Evolutionary conservation across 2,797 vertebrate genomes (phyloP).

Genomic region (Acrocephalus scirpaceus): DNA sequence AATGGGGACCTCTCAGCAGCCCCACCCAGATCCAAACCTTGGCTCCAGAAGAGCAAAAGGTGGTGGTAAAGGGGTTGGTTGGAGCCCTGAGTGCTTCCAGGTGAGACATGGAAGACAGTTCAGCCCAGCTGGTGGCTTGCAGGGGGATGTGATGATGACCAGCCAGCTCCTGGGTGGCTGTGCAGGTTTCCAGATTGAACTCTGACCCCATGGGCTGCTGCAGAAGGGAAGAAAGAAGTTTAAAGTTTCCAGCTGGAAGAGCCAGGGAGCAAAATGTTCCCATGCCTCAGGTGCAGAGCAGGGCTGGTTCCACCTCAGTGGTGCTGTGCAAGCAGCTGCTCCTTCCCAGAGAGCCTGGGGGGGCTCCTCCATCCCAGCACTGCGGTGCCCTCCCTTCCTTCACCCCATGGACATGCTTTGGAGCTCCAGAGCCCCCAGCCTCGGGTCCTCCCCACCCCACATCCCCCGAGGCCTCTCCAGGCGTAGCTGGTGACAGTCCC

Average conservation of each 20-base stretch:
- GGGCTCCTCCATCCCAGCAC: not conserved
- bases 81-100: not conserved
- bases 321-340: not conserved
- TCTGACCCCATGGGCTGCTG: not conserved
- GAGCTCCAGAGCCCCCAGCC: not conserved
- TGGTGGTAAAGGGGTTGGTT: not conserved
- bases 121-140: not conserved
- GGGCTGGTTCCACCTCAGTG: not conserved
- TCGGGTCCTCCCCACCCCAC: accelerated
- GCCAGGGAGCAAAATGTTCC: not conserved
- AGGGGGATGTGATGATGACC: not conserved
- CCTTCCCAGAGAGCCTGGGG: accelerated
- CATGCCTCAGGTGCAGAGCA: not conserved
- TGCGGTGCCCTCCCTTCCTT: not conserved
- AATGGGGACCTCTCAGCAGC: not conserved
- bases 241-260: not conserved
- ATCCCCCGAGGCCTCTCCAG: accelerated
- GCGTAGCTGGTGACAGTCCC: not conserved
- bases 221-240: not conserved
- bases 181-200: not conserved
- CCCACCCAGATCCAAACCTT: not conserved
- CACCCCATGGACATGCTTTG: accelerated
- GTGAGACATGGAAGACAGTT: not conserved
- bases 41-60: not conserved
- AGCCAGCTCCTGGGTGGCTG: not conserved